These are phyloP conservation scores for Xiphophorus hellerii DNA, from an alignment of 2,113 vertebrate species.

Conservation along the genomic window DNA sequence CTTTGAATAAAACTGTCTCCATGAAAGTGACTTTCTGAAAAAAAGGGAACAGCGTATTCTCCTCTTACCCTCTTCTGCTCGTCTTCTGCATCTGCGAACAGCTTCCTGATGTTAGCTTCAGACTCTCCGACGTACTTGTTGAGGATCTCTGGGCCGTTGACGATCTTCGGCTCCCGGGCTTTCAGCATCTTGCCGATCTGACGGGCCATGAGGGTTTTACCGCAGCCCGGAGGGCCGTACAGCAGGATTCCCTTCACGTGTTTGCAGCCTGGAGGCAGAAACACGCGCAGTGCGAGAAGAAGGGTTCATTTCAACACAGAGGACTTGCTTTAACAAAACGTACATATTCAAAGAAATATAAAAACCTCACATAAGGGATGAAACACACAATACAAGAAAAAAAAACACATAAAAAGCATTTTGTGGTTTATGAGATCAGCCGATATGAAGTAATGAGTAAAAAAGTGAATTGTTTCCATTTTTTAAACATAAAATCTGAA, in stretches of 20 bases:
- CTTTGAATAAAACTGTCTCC: too few relatives aligned
- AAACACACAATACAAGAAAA: not conserved
- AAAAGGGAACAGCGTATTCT: not conserved
- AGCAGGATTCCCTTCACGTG: conserved; percentile 97
- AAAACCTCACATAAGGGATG: not conserved
- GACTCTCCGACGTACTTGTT: conserved; percentile 98
- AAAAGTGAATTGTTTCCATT: too few relatives aligned
- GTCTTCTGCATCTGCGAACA: conserved; percentile 96
- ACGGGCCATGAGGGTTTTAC: conserved; percentile 96
- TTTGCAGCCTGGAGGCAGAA: conserved; percentile 87
- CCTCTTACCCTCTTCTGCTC: conserved; percentile 92
- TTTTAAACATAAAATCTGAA: too few relatives aligned
- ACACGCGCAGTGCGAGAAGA: not conserved
- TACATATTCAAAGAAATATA: not conserved
- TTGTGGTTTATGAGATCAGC: too few relatives aligned
- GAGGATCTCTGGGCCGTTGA: conserved; percentile 96
- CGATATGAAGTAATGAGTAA: too few relatives aligned
- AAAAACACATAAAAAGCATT: too few relatives aligned
- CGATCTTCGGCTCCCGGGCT: conserved; percentile 95
- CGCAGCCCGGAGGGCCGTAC: conserved; percentile 95
- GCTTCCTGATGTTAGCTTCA: conserved; percentile 95
- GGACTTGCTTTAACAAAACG: not conserved
- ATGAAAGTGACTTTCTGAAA: too few relatives aligned
- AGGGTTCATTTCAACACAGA: not conserved
- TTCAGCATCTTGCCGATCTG: conserved; percentile 99